Evolutionary conservation across 2,797 vertebrate species (phyloP), one percentile per base, ranked within the genome.

Genomic region (Dermochelys coriacea): DNA sequence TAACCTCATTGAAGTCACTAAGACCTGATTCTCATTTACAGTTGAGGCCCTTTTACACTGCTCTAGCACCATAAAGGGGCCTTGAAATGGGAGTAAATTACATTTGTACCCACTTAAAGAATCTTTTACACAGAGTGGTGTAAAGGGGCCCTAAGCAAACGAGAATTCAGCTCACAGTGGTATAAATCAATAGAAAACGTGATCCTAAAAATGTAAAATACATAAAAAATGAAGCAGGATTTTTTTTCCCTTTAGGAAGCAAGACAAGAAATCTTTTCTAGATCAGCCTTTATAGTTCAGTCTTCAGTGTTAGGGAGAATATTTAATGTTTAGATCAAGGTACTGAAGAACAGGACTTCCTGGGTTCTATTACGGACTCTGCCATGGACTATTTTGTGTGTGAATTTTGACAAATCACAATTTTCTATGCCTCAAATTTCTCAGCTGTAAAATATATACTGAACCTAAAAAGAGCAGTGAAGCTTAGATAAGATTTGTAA

Each of bases 231-330:
- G 1, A 80, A 88, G 0, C 3, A 77, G 74, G 74, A 49, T 54
- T 37, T 1, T 19, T 84, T 91, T 68, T 8, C 81, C 87, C 49
- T 78, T 81, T 80, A 52, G 21, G 2, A 51, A 59, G n/a, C 1
- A 0, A 0, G 1, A 75, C 7, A 59, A 41, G 3, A 15, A 27
- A 0, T 54, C 55, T 27, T 0, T 27, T 41, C n/a, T 25, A 74
- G 9, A 64, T 61, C 23, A 0, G 54, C 21, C 19, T 51, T 71
- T 79, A 75, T 9, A 37, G 29, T 85, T 91, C 87, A 3, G 45
- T 2, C 47, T 74, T 86, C 16, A 8, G 61, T 14, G 23, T 59
- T 59, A 7, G 1, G 2, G 16, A 64, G 80, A 19, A 21, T 47
- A 47, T 37, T 84, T 75, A 78, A 3, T 52, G 8, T 61, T 84